Base-by-base conservation (phyloP, 2,888 invertebrate species). In the Lycocerus yunnanus region DNA sequence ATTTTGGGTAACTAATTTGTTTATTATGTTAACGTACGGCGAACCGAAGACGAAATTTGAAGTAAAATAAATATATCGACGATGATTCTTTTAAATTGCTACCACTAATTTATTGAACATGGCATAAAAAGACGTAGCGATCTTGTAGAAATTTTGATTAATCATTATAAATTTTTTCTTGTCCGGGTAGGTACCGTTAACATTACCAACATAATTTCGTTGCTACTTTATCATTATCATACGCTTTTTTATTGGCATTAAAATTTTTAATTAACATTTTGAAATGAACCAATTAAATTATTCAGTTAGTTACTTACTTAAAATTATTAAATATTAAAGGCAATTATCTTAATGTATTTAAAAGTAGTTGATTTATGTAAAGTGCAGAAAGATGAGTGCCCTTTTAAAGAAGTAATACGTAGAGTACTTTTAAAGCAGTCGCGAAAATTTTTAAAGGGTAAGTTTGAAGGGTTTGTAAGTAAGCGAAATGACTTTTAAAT, bases 401-500 rank as follows among this genome's bases (percentile, higher is more conserved):
- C 43, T 43, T 43, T 43, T 4, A 43, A n/a, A 43, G n/a, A 43
- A 13, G n/a, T 43, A 43, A 43, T 43, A 43, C 43, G n/a, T n/a
- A n/a, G 27, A 27, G 43, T 43, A 43, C 43, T 43, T 27, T n/a
- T 43, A n/a, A 43, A 43, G 43, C n/a, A 43, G 43, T 43, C n/a
- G 43, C 43, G 43, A 43, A 43, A 43, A 43, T 43, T 43, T 43
- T 43, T 43, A 43, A 43, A 18, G 15, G 61, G 69, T 43, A 69
- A 63, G 43, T 18, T 69, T 69, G 20, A 61, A 61, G 16, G 15
- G 61, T 9, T 15, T 20, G 16, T 18, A 69, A 69, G 27, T 69
- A 20, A 71, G 60, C 18, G 58, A 71, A 71, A 71, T 71, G 21
- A 67, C 67, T 66, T 71, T 68, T 72, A 72, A 68, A 68, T 72